Conservation (phyloP, 2,797 vertebrate species). For the Hippopotamyrus pictus region DNA sequence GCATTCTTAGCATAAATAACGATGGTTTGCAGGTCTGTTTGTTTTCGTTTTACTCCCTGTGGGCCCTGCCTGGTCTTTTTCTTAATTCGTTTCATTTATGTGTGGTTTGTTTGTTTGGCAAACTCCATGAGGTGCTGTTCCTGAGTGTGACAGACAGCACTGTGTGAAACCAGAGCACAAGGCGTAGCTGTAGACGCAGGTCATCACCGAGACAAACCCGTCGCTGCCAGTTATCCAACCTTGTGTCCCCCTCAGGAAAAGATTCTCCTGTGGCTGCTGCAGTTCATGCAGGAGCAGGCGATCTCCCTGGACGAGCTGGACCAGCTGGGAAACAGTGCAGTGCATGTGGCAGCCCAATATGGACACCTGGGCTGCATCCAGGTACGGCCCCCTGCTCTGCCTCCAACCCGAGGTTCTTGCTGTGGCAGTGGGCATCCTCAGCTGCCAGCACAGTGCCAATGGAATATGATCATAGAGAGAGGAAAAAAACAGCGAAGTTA, state of each 20-base stretch:
- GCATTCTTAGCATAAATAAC: background rate
- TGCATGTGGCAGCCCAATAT: slow-evolving; percentile 84
- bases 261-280: slow-evolving; percentile 91
- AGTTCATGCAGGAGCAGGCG: slow-evolving; percentile 98
- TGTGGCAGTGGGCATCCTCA: background rate
- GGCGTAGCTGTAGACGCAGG: background rate
- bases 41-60: background rate
- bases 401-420: background rate
- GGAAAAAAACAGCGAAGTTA: background rate
- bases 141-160: background rate
- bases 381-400: slow-evolving; percentile 51
- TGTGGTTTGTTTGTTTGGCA: background rate
- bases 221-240: background rate
- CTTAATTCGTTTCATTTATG: background rate
- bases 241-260: slow-evolving; percentile 68
- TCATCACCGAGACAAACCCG: background rate
- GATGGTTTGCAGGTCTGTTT: background rate
- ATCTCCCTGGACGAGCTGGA: slow-evolving; percentile 93
- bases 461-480: background rate
- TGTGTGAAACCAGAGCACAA: background rate
- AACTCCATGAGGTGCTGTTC: background rate
- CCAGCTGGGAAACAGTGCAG: slow-evolving; percentile 89
- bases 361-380: slow-evolving; percentile 92
- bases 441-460: background rate
- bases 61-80: background rate